A percentile compares a stretch with the other conserved stretches of the same genome.
phyloP scores from a whole-genome alignment of 2,113 vertebrate species.

The Myrmecophaga tridactyla region DNA sequence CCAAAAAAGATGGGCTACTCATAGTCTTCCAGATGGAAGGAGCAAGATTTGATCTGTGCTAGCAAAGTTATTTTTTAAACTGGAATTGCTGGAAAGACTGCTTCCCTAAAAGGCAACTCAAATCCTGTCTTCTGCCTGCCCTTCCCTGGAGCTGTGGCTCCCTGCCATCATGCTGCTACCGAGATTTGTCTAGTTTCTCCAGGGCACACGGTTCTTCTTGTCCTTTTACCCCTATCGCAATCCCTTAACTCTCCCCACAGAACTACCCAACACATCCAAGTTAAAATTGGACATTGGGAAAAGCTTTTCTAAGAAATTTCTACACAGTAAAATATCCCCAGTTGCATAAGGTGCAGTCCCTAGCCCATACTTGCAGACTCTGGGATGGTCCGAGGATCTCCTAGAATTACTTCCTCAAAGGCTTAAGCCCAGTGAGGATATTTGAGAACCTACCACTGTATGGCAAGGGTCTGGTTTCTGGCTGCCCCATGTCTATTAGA shows the following conservation, averaged over 20 bases:
- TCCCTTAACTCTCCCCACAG: background rate
- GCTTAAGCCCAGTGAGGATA: background rate
- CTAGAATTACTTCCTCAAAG: background rate
- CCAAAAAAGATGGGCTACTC: background rate
- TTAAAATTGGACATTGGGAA: background rate
- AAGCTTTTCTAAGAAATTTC: background rate
- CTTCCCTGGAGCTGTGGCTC: constrained; percentile 55
- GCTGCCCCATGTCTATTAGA: background rate
- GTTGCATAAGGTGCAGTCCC: no score
- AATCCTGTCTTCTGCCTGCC: constrained; percentile 1
- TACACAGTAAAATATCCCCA: background rate
- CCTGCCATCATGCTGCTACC: background rate
- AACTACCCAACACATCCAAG: background rate
- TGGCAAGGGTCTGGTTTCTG: background rate
- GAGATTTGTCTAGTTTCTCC: background rate
- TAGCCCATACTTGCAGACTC: background rate
- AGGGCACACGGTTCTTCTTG: background rate
- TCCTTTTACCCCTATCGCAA: background rate
- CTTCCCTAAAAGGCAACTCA: constrained; percentile 69
- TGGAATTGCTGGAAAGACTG: constrained; percentile 62
- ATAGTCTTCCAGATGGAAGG: background rate
- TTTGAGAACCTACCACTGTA: background rate
- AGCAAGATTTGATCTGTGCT: constrained; percentile 22
- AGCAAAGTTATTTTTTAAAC: constrained; percentile 64
- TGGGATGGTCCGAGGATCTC: background rate